Evolutionary conservation across 2,113 vertebrate species (phyloP).

Genomic region (Sorex araneus): DNA sequence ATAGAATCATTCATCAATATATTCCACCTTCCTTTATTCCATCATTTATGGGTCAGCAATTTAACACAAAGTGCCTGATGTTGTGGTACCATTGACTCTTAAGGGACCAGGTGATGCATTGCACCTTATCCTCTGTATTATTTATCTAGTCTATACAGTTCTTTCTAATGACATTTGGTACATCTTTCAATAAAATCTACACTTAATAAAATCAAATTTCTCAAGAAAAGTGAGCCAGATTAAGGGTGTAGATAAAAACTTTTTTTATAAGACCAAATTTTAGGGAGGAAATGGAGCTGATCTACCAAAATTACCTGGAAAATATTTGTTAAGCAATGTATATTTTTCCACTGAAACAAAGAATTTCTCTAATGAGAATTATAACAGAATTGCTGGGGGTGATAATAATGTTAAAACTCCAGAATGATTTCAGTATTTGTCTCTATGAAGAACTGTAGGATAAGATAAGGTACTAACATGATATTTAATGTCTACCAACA

Average conservation of each 20-base stretch:
- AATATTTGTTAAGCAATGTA: neutral
- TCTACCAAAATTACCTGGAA: neutral
- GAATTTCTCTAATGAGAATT: neutral
- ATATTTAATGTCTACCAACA: neutral
- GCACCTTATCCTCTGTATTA: too few species aligned
- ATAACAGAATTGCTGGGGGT: neutral
- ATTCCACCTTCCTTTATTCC: neutral
- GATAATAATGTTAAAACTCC: slow-evolving; percentile 19
- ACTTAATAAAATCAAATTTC: slow-evolving; percentile 3
- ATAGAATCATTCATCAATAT: neutral
- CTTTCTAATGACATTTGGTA: too few species aligned
- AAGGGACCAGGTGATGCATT: too few species aligned
- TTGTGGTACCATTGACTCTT: too few species aligned
- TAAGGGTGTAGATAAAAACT: neutral
- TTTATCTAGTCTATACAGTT: too few species aligned
- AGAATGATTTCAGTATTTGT: neutral
- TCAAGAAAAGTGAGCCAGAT: neutral
- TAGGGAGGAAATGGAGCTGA: neutral
- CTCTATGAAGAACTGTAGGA: neutral
- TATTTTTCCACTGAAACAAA: neutral
- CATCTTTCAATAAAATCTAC: neutral
- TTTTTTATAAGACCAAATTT: neutral
- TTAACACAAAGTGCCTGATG: too few species aligned
- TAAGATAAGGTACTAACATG: neutral
- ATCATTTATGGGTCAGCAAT: neutral